Base-by-base conservation (phyloP, 1,140 invertebrate species). In the Habropoda laboriosa region DNA sequence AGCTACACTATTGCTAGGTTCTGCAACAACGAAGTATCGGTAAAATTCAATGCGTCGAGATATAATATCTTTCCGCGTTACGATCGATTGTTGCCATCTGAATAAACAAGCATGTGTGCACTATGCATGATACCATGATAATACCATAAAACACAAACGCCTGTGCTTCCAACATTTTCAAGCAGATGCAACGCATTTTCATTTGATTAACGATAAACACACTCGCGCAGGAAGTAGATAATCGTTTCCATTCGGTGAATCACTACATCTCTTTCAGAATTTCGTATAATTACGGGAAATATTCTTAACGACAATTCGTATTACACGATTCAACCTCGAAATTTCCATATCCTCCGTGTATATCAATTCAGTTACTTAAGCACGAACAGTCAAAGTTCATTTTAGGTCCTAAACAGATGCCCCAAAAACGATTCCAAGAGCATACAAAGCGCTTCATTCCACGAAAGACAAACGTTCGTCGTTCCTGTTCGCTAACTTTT, bases 61-160 rank as follows among this genome's bases (percentile, higher is more conserved):
- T 63, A 63, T 21, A 45, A 3, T 67, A 67, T 67, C 30, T 67
- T n/a, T 8, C 30, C 21, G 13, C 35, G 32, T 27, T 55, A 24
- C n/a, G n/a, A 53, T 55, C 67, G 67, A 55, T 70, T 13, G 8
- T 40, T 27, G 18, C 35, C 68, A 71, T 55, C 68, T 71, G 68
- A 71, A 30, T 38, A 55, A 71, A 55, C 68, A 70, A 13, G 5
- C 24, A 10, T 27, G 13, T 53, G 18, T 40, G n/a, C 32, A 24
- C 38, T 10, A 18, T 24, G 21, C 24, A 70, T 10, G 30, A 70
- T 57, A 57, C 16, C 35, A 27, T 5, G 64, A 66, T 32, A 49
- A 66, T 27, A 66, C n/a, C n/a, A n/a, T n/a, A 21, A n/a, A 66
- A 21, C 27, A 13, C 63, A 66, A 32, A 47, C 45, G 3, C 30